phyloP scores from a whole-genome alignment of 2,797 vertebrate genomes.

The Brotula barbata region DNA sequence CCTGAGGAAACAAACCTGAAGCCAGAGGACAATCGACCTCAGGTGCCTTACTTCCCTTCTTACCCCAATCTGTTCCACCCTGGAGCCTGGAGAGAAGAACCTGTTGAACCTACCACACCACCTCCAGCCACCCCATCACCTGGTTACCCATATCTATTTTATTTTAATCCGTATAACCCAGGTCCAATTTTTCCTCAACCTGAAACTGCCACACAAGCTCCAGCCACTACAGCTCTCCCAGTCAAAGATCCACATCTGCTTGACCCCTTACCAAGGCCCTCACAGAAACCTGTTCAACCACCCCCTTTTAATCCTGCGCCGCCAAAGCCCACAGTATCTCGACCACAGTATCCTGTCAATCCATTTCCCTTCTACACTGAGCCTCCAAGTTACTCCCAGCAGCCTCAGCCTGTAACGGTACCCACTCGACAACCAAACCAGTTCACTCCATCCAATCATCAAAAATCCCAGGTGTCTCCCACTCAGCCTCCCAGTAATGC shows the following conservation, averaged over 20 bases:
- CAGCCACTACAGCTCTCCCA: neutral
- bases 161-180: neutral
- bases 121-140: neutral
- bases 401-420: slow-evolving; percentile 9
- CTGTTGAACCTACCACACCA: no score
- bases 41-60: slow-evolving; percentile 2
- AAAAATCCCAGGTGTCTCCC: neutral
- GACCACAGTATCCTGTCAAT: neutral
- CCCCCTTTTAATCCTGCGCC: neutral
- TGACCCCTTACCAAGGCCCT: neutral
- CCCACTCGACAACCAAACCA: slow-evolving; percentile 3
- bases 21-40: slow-evolving; percentile 7
- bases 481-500: neutral
- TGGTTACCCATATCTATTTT: slow-evolving; percentile 9
- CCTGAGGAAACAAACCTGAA: neutral
- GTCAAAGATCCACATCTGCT: neutral
- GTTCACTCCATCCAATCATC: neutral
- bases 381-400: slow-evolving; percentile 14
- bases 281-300: slow-evolving; percentile 1
- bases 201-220: neutral
- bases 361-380: neutral
- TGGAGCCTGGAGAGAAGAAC: neutral
- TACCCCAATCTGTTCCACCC: slow-evolving; percentile 3
- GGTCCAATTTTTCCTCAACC: neutral
- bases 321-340: neutral